phyloP scores from a whole-genome alignment of 2,113 vertebrate genomes.

The Siniperca knerii region DNA sequence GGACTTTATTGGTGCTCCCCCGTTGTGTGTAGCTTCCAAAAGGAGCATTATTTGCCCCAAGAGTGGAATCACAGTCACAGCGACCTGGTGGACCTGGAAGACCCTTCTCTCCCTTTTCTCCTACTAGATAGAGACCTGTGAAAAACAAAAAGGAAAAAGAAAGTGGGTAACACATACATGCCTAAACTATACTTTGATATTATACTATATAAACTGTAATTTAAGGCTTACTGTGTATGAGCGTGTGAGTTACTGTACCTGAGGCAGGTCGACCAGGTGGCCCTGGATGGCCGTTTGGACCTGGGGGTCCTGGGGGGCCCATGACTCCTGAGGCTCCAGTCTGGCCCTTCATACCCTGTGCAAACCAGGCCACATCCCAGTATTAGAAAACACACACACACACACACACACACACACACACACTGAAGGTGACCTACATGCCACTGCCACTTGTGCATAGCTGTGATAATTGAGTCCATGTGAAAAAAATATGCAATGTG shows the following conservation, averaged over 20 bases:
- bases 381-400: slow-evolving; percentile 4
- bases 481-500: not conserved
- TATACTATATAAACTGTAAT: not conserved
- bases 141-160: slow-evolving; percentile 5
- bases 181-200: not conserved
- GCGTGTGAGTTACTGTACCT: slow-evolving; percentile 81
- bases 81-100: slow-evolving; percentile 88
- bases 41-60: slow-evolving; percentile 83
- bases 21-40: slow-evolving; percentile 85
- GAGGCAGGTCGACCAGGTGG: slow-evolving; percentile 87
- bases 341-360: slow-evolving; percentile 90
- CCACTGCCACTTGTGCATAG: slow-evolving; percentile 23
- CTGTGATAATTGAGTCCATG: slow-evolving; percentile 16
- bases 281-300: slow-evolving; percentile 88
- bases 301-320: slow-evolving; percentile 89
- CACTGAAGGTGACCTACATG: slow-evolving; percentile 29
- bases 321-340: slow-evolving; percentile 82
- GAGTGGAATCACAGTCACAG: slow-evolving; percentile 88
- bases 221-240: not conserved
- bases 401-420: not conserved
- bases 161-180: not conserved
- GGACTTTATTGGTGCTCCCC: slow-evolving; percentile 84
- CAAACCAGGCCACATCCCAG: slow-evolving; percentile 55
- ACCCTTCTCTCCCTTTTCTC: slow-evolving; percentile 95
- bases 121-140: slow-evolving; percentile 88